Base-by-base conservation (phyloP, 2,797 vertebrate genomes). In the Muscicapa comitata region DNA sequence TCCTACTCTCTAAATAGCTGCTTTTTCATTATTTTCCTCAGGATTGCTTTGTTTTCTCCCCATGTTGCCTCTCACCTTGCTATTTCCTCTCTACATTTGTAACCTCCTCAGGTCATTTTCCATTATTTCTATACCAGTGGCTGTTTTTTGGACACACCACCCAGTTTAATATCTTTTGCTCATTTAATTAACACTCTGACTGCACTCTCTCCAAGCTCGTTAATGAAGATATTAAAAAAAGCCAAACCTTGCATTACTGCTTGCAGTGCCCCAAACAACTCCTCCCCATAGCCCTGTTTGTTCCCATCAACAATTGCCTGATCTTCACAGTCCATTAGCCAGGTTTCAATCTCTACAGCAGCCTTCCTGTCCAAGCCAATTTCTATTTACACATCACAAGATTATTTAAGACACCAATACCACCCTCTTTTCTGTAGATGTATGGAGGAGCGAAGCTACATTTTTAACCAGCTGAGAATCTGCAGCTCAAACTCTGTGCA, bases 191-290 rank as follows among this genome's bases (percentile, higher is more conserved):
- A 91, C 84, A 78, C 51, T 68, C 45, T 50, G 90, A 63, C 76
- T 95, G 84, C 75, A 89, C 59, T 80, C 59, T 93, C 61, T 92
- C 83, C 92, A 70, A 91, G 71, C 43, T 90, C 12, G 0, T 93
- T 95, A 96, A 96, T 93, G 88, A 93, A 93, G 79, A 87, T 38
- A 91, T 95, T 92, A 95, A 94, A 95, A 86, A 92, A 88, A 93
- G 58, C 58, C 85, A 94, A 93, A 91, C 68, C 78, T 86, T 86
- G 85, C 51, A 90, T 90, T 91, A 65, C 57, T 89, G 88, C 81
- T 94, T 85, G 86, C 58, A 35, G 84, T 70, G 65, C 76, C 95
- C 92, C 54, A 92, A 70, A 93, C 65, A 83, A 17, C 47, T 92
- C 93, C 88, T 82, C 86, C 78, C 91, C 43, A 47, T 15, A 91